A percentile compares a stretch with the other conserved stretches of the same genome.
phyloP scores from a whole-genome alignment of 2,113 vertebrate genomes.

The Coregonus clupeaformis region DNA sequence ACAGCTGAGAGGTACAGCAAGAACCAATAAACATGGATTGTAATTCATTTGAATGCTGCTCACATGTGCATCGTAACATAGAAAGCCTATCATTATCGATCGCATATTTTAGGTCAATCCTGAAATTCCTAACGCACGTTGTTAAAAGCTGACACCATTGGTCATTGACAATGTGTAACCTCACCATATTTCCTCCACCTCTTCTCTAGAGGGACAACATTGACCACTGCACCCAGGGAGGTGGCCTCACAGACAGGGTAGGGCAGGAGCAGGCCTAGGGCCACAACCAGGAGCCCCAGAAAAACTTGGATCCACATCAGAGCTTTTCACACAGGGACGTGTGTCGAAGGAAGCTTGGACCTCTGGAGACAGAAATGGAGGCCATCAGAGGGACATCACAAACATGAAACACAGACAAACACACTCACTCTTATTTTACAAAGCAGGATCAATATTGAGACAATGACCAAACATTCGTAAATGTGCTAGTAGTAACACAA shows the following conservation, averaged over 20 bases:
- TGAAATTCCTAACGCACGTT: not conserved
- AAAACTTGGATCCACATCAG: conserved; percentile 37
- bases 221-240: conserved; percentile 60
- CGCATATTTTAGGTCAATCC: not conserved
- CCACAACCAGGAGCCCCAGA: conserved; percentile 24
- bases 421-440: too few species aligned
- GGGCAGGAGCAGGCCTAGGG: conserved; percentile 34
- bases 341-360: not conserved
- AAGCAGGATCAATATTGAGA: too few species aligned
- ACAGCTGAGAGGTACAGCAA: too few species aligned
- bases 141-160: not conserved
- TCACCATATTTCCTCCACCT: conserved; percentile 45
- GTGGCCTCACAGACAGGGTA: conserved; percentile 20
- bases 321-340: not conserved
- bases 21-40: too few species aligned
- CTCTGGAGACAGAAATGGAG: not conserved
- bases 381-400: too few species aligned
- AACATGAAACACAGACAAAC: too few species aligned
- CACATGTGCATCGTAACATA: too few species aligned
- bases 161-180: not conserved
- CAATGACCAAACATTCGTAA: too few species aligned
- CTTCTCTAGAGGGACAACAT: conserved; percentile 46
- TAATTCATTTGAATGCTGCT: too few species aligned
- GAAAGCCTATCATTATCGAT: not conserved
- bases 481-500: too few species aligned